phyloP scores from a whole-genome alignment of 2,113 vertebrate species.

The Tetrao urogallus region DNA sequence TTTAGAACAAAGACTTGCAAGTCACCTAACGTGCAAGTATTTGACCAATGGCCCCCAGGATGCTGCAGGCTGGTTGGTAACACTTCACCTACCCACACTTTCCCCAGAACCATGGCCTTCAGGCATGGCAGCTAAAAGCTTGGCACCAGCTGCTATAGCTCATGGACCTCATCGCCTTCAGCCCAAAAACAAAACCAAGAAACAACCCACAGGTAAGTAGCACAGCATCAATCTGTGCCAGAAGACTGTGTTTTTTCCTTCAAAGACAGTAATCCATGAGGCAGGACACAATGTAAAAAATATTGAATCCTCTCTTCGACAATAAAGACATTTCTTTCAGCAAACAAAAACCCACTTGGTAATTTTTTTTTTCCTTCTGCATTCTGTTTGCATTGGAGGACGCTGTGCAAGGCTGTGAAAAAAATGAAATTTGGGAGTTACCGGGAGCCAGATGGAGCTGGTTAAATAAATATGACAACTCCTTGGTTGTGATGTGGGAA shows the following conservation, averaged over 20 bases:
- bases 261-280: not conserved
- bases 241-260: not conserved
- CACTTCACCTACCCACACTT: not conserved
- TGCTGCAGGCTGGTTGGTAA: fast-evolving
- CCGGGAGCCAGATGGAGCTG: conserved; percentile 35
- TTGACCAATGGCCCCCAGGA: fast-evolving
- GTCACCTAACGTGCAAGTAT: fast-evolving
- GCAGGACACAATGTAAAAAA: not conserved
- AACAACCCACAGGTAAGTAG: not conserved
- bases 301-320: not conserved
- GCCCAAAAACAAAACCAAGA: not conserved
- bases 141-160: not conserved
- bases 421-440: conserved; percentile 18
- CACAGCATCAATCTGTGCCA: not conserved
- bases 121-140: not conserved
- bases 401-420: not conserved
- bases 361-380: not conserved
- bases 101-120: fast-evolving
- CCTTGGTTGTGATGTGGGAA: not conserved
- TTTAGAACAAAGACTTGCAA: not conserved
- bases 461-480: conserved; percentile 44
- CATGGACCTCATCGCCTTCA: not conserved
- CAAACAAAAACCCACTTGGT: not conserved
- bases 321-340: not conserved
- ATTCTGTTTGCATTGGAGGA: not conserved